These are phyloP conservation scores for Danio rerio DNA, from an alignment of 2,113 vertebrate species.

Conservation along the genomic window DNA sequence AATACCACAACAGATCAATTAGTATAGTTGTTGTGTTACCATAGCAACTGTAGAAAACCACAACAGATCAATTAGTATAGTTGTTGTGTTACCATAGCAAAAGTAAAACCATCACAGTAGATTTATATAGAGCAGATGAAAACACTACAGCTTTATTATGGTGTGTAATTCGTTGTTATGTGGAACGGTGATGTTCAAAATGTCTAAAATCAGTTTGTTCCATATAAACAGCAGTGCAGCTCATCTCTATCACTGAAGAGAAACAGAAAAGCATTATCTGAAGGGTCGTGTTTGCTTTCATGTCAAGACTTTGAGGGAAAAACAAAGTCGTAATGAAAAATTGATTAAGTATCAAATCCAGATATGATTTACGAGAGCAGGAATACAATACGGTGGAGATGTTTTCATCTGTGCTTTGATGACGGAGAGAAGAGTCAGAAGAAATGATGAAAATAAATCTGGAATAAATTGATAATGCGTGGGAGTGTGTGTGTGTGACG, in stretches of 20 bases:
- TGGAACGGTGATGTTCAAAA: too few relatives aligned
- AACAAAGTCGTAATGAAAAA: constrained; percentile 41
- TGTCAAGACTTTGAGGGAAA: constrained; percentile 26
- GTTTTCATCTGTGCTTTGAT: too few relatives aligned
- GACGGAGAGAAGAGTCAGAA: neutral
- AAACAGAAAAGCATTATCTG: neutral
- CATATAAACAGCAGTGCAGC: neutral
- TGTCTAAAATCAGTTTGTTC: neutral
- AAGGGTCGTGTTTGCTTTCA: constrained; percentile 3
- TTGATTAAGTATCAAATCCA: constrained; percentile 32
- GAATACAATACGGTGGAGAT: neutral
- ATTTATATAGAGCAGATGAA: too few relatives aligned
- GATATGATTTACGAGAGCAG: constrained; percentile 43
- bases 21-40: too few relatives aligned
- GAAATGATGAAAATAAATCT: constrained; percentile 3
- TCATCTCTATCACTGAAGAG: neutral
- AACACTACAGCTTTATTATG: too few relatives aligned
- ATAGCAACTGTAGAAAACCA: too few relatives aligned
- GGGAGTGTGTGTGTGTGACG: constrained; percentile 58
- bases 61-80: too few relatives aligned
- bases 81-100: too few relatives aligned
- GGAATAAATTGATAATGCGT: constrained; percentile 29
- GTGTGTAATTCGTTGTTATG: too few relatives aligned
- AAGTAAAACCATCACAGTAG: too few relatives aligned
- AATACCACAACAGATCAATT: too few relatives aligned